A percentile compares a stretch with the other conserved stretches of the same genome.
These are phyloP conservation scores for Limanda limanda DNA, from an alignment of 2,113 vertebrate species.

Conservation along the genomic window DNA sequence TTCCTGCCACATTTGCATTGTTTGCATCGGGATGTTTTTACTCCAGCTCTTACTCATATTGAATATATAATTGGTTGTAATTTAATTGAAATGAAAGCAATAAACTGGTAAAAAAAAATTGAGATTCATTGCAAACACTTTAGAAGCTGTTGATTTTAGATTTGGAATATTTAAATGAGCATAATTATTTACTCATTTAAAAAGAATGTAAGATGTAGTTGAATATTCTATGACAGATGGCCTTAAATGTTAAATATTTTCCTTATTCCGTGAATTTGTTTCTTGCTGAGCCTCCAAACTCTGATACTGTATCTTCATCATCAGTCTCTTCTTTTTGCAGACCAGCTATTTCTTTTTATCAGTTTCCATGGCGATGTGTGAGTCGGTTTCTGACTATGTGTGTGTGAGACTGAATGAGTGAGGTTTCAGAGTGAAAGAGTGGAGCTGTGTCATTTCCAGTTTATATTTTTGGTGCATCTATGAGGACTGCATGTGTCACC, in stretches of 20 bases:
- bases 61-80: background rate
- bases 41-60: background rate
- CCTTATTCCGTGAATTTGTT: background rate
- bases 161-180: background rate
- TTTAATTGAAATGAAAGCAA: background rate
- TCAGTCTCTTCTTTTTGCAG: conserved; percentile 49
- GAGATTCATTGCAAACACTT: background rate
- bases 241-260: background rate
- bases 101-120: background rate
- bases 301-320: conserved; percentile 37
- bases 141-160: background rate
- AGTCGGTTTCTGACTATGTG: conserved; percentile 13
- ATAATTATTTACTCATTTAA: background rate
- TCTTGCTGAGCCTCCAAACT: conserved; percentile 42
- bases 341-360: conserved; percentile 75
- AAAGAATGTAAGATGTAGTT: background rate
- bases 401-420: conserved; percentile 34
- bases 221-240: background rate
- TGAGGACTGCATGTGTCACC: conserved; percentile 5
- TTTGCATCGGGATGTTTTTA: background rate
- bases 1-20: background rate
- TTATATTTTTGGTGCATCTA: conserved; percentile 40
- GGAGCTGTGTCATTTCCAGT: conserved; percentile 66
- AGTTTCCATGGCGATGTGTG: conserved; percentile 76
- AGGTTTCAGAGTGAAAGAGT: conserved; percentile 56